These are phyloP conservation scores for Epizoanthus rinbou DNA, from an alignment of 92 coral and sea anemone genomes.

Conservation along the genomic window DNA sequence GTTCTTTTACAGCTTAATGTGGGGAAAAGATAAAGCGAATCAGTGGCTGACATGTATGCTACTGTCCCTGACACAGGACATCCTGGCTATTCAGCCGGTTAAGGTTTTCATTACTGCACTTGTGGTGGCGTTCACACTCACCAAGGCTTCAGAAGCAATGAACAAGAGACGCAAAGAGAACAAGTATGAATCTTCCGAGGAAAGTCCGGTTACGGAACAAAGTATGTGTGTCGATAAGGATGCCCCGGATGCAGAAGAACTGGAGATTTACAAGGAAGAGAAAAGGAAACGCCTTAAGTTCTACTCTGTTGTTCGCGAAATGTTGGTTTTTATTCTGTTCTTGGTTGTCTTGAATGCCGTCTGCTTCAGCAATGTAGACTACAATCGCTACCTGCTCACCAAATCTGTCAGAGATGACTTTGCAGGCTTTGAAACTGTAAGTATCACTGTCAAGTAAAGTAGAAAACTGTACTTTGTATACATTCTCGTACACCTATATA, in stretches of 20 bases:
- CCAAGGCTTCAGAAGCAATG: slow-evolving; percentile 2
- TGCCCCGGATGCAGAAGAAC: slow-evolving; percentile 11
- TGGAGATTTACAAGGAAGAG: slow-evolving; percentile 37
- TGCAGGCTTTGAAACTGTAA: slow-evolving; percentile 33
- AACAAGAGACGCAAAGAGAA: not conserved
- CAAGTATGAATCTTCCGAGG: not conserved
- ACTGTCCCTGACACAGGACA: slow-evolving; percentile 59
- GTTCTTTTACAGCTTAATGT: slow-evolving; percentile 69
- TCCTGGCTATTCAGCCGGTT: slow-evolving; percentile 61
- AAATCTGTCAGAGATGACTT: slow-evolving; percentile 25
- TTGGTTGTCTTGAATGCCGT: slow-evolving; percentile 17
- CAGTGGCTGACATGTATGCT: slow-evolving; percentile 70
- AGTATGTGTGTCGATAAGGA: slow-evolving; percentile 7
- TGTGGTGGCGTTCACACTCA: slow-evolving; percentile 42
- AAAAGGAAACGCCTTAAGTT: slow-evolving; percentile 29
- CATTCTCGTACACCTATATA: too few relatives aligned
- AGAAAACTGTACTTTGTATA: too few relatives aligned
- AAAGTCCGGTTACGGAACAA: not conserved
- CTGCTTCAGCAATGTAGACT: slow-evolving; percentile 28
- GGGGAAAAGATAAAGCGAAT: slow-evolving; percentile 67
- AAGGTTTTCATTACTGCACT: slow-evolving; percentile 57
- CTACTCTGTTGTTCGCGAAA: slow-evolving; percentile 34
- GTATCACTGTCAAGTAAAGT: not conserved
- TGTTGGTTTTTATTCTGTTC: slow-evolving; percentile 11
- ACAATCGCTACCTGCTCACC: slow-evolving; percentile 24